phyloP scores from a whole-genome alignment of 2,888 invertebrate species.

The Magallana nippona region DNA sequence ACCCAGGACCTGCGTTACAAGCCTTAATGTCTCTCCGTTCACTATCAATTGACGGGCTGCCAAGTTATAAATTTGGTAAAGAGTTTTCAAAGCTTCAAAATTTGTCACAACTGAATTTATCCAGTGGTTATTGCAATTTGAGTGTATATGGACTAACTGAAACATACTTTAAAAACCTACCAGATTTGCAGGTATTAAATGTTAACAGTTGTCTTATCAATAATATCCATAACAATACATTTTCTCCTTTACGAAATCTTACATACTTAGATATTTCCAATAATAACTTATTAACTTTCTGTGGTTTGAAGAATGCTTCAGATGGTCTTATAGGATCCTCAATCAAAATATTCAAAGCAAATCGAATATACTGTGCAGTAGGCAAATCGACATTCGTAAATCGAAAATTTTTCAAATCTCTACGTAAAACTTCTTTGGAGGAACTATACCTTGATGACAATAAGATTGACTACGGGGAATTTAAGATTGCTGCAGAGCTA shows the following conservation, averaged over 20 bases:
- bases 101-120: too few relatives aligned
- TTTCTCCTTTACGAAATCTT: background rate
- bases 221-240: background rate
- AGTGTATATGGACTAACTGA: too few relatives aligned
- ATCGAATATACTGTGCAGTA: background rate
- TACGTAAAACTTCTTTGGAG: background rate
- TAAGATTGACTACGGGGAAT: background rate
- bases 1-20: background rate
- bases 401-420: background rate
- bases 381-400: background rate
- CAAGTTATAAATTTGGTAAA: too few relatives aligned
- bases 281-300: background rate
- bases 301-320: background rate
- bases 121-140: too few relatives aligned
- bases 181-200: background rate
- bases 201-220: background rate
- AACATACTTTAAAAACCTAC: background rate
- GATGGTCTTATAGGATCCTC: background rate
- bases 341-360: slow-evolving; percentile 3
- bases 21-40: background rate
- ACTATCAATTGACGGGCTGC: background rate
- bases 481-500: background rate
- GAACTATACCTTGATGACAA: slow-evolving; percentile 3
- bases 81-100: too few relatives aligned
- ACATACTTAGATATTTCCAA: background rate